Conservation (phyloP, 2,888 invertebrate genomes). For the Agonopterix heracliana region DNA sequence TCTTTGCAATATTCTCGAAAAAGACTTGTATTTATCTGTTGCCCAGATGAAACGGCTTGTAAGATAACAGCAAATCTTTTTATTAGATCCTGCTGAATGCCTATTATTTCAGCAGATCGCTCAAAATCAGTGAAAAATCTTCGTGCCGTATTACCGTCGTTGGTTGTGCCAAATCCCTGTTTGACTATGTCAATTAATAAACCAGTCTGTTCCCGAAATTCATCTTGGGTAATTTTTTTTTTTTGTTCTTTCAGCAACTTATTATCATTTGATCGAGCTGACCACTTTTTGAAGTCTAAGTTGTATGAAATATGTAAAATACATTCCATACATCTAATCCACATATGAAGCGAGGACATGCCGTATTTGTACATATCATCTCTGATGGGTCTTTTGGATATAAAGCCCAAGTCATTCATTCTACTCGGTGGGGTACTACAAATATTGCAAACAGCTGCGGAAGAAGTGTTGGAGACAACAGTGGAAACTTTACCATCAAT, state of each 20-base stretch:
- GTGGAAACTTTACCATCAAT: too few relatives aligned
- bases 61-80: slow-evolving; percentile 7
- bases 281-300: neutral
- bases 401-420: too few relatives aligned
- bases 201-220: neutral
- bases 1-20: slow-evolving; percentile 9
- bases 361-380: too few relatives aligned
- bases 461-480: too few relatives aligned
- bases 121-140: slow-evolving; percentile 11
- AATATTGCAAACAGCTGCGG: too few relatives aligned
- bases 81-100: slow-evolving; percentile 1
- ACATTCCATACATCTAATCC: too few relatives aligned
- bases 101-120: slow-evolving; percentile 16
- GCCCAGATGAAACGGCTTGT: slow-evolving; percentile 9
- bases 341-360: too few relatives aligned
- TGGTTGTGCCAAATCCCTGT: slow-evolving; percentile 11
- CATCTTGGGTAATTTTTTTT: neutral
- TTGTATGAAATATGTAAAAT: neutral
- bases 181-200: slow-evolving; percentile 10
- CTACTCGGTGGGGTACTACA: too few relatives aligned
- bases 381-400: too few relatives aligned
- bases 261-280: neutral
- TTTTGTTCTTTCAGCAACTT: neutral
- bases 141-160: slow-evolving; percentile 11
- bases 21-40: slow-evolving; percentile 5